Evolutionary conservation across 30 jellyfish, hydroid and myxozoan genomes (phyloP), one percentile per base, ranked within the genome.

Genomic region (Aurelia aurita): DNA sequence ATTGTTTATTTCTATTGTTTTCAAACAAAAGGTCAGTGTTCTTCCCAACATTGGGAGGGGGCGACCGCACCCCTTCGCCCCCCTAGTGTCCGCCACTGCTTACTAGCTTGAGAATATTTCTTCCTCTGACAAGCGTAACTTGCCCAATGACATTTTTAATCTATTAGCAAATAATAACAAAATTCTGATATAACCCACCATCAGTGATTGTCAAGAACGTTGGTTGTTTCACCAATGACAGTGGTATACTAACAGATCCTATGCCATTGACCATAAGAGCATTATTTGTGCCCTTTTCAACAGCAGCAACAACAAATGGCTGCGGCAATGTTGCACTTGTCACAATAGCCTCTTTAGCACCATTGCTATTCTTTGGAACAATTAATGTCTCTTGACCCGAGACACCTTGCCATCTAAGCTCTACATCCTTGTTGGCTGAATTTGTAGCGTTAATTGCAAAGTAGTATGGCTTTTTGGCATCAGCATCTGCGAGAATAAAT

Each of bases 391-490:
- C 88, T 22, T 69, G 71, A 7, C 85, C 91, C 35, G 87, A 67
- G 3, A 57, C 71, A 2, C 86, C 96, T 25, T 80, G 74, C 96
- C 96, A 87, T 55, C 65, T 80, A 16, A 87, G 44, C 51, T 66
- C 88, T 6, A 83, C 96, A 77, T 87, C 96, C 20, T 77, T 87
- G 58, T 77, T 72, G 21, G 90, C 96, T 4, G 86, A 71, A 61
- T 87, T 87, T 32, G 90, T 77, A 8, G 53, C 96, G 60, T 77
- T 87, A 46, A 87, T 61, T 18, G 89, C 62, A 22, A 87, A 54
- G 75, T 87, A 87, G 81, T 87, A 87, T 45, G 83, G 59, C 7
- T 83, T 51, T 14, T 68, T 83, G 49, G 22, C 29, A 14, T 47
- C 59, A 13, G 84, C 34, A 28, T 74, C 86, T 74, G 27, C 13